Evolutionary conservation across 2,113 vertebrate species (phyloP).

Genomic region (Trematomus loennbergii): DNA sequence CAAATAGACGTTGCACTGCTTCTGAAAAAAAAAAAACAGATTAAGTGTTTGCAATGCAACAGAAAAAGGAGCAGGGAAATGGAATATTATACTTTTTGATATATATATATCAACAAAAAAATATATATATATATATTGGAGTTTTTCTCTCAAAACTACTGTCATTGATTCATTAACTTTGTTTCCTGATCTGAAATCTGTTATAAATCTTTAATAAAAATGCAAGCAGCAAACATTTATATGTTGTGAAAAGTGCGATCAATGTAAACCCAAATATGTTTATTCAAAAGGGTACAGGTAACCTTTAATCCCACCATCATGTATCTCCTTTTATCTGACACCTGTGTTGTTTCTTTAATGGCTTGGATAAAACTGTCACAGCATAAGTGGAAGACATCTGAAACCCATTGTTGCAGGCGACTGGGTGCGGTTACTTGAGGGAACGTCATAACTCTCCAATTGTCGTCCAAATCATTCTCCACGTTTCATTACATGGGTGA

Average conservation of each 20-base stretch:
- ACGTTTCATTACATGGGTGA: slow-evolving; percentile 39
- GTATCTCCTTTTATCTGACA: slow-evolving; percentile 1
- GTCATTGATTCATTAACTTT: too few relatives aligned
- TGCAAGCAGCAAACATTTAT: neutral
- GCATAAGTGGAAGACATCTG: neutral
- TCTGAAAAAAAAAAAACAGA: neutral
- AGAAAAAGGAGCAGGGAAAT: neutral
- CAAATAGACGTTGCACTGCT: slow-evolving; percentile 1
- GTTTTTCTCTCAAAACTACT: too few relatives aligned
- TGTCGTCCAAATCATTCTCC: slow-evolving; percentile 11
- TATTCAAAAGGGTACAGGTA: neutral
- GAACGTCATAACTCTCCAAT: slow-evolving; percentile 1
- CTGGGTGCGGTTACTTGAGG: slow-evolving; percentile 25
- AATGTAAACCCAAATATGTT: neutral
- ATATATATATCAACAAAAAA: neutral
- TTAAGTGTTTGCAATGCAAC: neutral
- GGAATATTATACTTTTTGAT: neutral
- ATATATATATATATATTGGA: too few relatives aligned
- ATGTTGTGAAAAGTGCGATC: neutral
- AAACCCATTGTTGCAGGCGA: slow-evolving; percentile 1
- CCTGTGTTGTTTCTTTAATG: neutral
- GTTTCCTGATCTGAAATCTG: neutral
- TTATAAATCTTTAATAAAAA: neutral
- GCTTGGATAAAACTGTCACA: neutral
- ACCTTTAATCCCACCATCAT: slow-evolving; percentile 16